Percentiles rank a stretch among this genome's conserved stretches.
Conservation (phyloP, 2,113 vertebrate genomes). For the Opisthocomus hoazin region DNA sequence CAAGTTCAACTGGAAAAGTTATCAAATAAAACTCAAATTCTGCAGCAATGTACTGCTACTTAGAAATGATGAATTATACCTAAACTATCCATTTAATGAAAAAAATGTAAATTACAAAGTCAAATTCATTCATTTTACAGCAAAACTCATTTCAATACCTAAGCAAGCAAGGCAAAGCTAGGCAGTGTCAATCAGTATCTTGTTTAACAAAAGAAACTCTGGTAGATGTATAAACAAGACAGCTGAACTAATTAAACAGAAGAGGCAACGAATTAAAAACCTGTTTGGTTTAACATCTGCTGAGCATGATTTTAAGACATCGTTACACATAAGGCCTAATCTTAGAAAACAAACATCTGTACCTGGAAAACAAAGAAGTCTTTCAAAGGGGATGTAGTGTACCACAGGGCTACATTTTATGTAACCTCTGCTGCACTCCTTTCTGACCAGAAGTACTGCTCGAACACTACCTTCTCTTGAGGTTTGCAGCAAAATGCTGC, state of each 20-base stretch:
- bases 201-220: not conserved
- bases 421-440: constrained; percentile 44
- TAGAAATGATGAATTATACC: not conserved
- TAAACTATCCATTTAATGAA: not conserved
- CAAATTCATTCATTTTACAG: not conserved
- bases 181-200: not conserved
- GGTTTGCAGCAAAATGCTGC: not conserved
- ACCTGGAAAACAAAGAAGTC: constrained; percentile 60
- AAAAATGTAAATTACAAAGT: not conserved
- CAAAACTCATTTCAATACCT: not conserved
- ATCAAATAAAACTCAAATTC: not conserved
- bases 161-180: not conserved
- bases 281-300: constrained; percentile 34
- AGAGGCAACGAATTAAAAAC: constrained; percentile 30
- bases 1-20: not conserved
- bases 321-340: not conserved
- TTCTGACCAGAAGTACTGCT: not conserved
- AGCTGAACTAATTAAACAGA: not conserved
- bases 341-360: constrained; percentile 57
- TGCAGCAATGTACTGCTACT: not conserved
- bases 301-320: not conserved
- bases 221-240: too few relatives aligned
- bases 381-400: constrained; percentile 62
- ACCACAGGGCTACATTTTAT: constrained; percentile 18
- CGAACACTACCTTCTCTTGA: constrained; percentile 50